Evolutionary conservation across 2,797 vertebrate species (phyloP).

Genomic region (Parauchenoglanis punctatus): DNA sequence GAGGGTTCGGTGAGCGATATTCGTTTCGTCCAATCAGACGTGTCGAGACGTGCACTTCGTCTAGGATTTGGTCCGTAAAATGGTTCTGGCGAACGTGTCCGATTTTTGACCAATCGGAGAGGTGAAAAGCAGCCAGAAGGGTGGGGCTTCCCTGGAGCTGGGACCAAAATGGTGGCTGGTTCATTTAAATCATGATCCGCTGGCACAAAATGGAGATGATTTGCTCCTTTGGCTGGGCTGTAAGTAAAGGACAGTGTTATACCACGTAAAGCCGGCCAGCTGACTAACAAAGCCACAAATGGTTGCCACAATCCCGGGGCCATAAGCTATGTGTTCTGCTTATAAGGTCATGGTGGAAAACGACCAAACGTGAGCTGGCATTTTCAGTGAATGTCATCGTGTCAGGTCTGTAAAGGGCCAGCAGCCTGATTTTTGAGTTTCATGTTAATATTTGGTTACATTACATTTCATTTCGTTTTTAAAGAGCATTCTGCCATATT

Average conservation of each 20-base stretch:
- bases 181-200: conserved; percentile 23
- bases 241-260: conserved; percentile 43
- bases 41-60: not conserved
- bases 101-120: conserved; percentile 20
- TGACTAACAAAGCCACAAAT: conserved; percentile 41
- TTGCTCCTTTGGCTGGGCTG: conserved; percentile 32
- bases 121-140: not conserved
- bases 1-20: conserved; percentile 10
- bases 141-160: not conserved
- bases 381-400: conserved; percentile 31
- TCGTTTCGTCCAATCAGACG: conserved; percentile 18
- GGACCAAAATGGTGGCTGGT: conserved; percentile 23
- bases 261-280: conserved; percentile 35
- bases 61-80: conserved; percentile 5
- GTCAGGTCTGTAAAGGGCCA: conserved; percentile 3
- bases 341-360: conserved; percentile 50
- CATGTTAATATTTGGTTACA: not conserved
- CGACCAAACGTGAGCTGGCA: conserved; percentile 50
- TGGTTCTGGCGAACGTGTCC: not conserved
- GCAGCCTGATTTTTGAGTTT: conserved; percentile 2
- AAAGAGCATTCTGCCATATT: not conserved
- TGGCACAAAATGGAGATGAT: conserved; percentile 41
- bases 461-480: not conserved
- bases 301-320: conserved; percentile 24
- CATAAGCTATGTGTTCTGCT: conserved; percentile 40